phyloP scores from a whole-genome alignment of 2,797 vertebrate genomes.

The Falco berigora region DNA sequence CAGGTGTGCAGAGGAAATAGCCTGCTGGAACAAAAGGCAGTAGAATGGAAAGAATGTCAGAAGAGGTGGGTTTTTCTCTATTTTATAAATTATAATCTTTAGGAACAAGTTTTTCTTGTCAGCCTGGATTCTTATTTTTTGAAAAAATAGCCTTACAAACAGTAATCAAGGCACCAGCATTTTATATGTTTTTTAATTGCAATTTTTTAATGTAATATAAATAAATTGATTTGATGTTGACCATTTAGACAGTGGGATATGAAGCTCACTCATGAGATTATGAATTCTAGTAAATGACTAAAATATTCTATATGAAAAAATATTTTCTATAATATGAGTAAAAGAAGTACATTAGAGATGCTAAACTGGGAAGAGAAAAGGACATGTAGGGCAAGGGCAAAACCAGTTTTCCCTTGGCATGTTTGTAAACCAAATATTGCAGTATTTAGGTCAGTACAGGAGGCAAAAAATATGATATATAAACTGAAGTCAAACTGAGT shows the following conservation, averaged over 20 bases:
- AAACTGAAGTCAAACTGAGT: not conserved
- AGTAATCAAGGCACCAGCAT: not conserved
- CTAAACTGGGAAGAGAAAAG: not conserved
- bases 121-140: not conserved
- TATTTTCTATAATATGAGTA: not conserved
- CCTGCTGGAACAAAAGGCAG: not conserved
- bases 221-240: not conserved
- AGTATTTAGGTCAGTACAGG: not conserved
- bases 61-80: not conserved
- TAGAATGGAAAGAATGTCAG: not conserved
- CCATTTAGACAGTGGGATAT: not conserved
- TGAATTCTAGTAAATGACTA: not conserved
- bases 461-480: not conserved
- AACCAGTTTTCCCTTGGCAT: not conserved
- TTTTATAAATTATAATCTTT: not conserved
- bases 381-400: slow-evolving; percentile 23
- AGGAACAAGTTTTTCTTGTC: not conserved
- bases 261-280: not conserved
- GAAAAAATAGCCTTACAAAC: not conserved
- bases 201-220: not conserved
- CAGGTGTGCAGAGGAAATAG: slow-evolving; percentile 16
- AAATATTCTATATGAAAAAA: not conserved
- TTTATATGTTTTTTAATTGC: not conserved
- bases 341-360: not conserved
- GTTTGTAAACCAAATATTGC: slow-evolving; percentile 32